These are phyloP conservation scores for Stegodyphus mimosarum DNA, from an alignment of 1,140 invertebrate species.

Conservation along the genomic window DNA sequence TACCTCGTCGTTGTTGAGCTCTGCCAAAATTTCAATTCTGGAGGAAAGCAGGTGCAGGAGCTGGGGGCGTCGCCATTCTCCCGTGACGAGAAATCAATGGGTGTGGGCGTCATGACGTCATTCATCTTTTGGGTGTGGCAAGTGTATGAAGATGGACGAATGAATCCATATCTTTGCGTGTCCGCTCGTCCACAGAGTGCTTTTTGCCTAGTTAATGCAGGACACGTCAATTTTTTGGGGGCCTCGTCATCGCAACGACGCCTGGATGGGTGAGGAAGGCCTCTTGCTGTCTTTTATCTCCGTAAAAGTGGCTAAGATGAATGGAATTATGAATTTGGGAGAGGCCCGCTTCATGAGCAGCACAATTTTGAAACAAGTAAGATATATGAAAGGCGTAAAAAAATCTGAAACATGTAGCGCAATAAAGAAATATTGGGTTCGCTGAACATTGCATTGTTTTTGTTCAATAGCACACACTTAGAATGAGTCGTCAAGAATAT, in stretches of 20 bases:
- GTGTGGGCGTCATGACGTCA: constrained; percentile 46
- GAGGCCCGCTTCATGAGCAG: too few relatives aligned
- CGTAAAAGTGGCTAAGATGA: not conserved
- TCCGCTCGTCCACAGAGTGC: not conserved
- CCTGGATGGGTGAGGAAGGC: not conserved
- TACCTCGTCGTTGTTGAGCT: not conserved
- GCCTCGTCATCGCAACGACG: too few relatives aligned
- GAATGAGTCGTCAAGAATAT: too few relatives aligned
- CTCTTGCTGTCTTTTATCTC: not conserved
- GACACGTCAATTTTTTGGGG: too few relatives aligned
- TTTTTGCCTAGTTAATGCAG: not conserved
- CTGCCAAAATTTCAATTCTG: not conserved
- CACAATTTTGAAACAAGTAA: too few relatives aligned
- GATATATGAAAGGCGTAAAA: too few relatives aligned
- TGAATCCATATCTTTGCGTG: constrained; percentile 1
- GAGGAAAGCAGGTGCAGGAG: not conserved
- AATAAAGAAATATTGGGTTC: too few relatives aligned
- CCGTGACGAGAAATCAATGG: constrained; percentile 36
- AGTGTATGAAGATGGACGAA: not conserved
- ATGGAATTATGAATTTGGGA: too few relatives aligned
- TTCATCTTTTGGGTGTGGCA: constrained; percentile 39
- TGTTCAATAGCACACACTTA: too few relatives aligned
- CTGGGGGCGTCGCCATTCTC: constrained; percentile 11
- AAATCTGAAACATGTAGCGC: too few relatives aligned
- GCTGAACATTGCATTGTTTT: too few relatives aligned